phyloP scores from a whole-genome alignment of 2,888 invertebrate species.

The Erebia aethiops region DNA sequence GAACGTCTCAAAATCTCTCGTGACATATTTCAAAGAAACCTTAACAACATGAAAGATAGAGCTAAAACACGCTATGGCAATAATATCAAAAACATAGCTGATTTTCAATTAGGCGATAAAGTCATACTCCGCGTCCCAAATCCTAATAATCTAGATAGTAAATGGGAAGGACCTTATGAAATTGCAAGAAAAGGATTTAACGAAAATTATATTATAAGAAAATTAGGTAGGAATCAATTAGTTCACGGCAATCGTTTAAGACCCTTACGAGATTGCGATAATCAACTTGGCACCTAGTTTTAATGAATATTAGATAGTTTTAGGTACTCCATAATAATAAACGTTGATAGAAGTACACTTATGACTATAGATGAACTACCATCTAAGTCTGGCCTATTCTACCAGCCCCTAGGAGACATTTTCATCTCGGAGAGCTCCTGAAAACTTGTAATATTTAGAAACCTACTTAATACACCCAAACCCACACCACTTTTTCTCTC shows the following conservation, averaged over 20 bases:
- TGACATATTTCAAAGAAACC: conserved; percentile 43
- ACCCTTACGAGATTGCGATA: conserved; percentile 25
- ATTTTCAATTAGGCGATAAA: conserved; percentile 40
- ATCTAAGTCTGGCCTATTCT: too few relatives aligned
- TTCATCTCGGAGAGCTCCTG: too few relatives aligned
- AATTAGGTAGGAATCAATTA: conserved; percentile 37
- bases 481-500: too few relatives aligned
- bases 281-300: neutral
- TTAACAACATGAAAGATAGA: conserved; percentile 48
- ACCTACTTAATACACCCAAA: too few relatives aligned
- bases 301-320: conserved; percentile 15
- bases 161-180: conserved; percentile 48
- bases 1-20: conserved; percentile 46
- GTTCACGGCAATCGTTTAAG: conserved; percentile 39
- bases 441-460: too few relatives aligned
- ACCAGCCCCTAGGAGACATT: too few relatives aligned
- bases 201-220: conserved; percentile 37
- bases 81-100: conserved; percentile 44
- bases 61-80: conserved; percentile 48
- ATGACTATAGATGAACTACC: too few relatives aligned
- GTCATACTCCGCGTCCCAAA: conserved; percentile 43
- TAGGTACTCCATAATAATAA: neutral
- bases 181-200: conserved; percentile 44
- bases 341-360: too few relatives aligned
- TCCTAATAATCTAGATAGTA: conserved; percentile 49